These are phyloP conservation scores for Cyprinodon tularosa DNA, from an alignment of 2,113 vertebrate species.

Conservation along the genomic window DNA sequence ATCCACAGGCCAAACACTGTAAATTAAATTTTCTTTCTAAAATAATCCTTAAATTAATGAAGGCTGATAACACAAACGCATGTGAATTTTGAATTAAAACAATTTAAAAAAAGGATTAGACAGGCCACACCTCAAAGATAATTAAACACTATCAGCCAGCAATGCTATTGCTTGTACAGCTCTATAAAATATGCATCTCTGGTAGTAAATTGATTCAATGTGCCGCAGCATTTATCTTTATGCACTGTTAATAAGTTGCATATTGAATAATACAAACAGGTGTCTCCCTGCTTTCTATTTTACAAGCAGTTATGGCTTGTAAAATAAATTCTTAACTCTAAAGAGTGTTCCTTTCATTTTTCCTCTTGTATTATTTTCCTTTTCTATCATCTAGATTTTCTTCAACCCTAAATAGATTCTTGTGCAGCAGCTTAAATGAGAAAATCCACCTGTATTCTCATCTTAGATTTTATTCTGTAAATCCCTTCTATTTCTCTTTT, in stretches of 20 bases:
- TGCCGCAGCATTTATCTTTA: not conserved
- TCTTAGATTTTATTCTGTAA: conserved; percentile 18
- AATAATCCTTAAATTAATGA: not conserved
- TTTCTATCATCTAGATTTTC: conserved; percentile 10
- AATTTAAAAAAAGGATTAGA: not conserved
- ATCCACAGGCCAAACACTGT: not conserved
- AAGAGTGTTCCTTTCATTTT: not conserved
- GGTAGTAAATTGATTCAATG: too few relatives aligned
- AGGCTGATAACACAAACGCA: not conserved
- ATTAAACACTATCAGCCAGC: not conserved
- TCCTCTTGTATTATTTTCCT: not conserved
- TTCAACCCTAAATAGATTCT: conserved; percentile 25
- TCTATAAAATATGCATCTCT: not conserved
- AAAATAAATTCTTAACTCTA: not conserved
- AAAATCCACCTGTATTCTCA: conserved; percentile 8
- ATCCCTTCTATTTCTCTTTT: conserved; percentile 1
- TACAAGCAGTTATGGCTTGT: not conserved
- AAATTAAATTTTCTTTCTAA: not conserved
- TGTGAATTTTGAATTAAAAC: not conserved
- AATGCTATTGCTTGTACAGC: too few relatives aligned
- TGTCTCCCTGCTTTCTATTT: not conserved
- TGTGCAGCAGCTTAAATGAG: not conserved
- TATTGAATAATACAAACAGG: not conserved
- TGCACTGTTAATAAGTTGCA: not conserved
- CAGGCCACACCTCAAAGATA: not conserved